phyloP scores from a whole-genome alignment of 1,140 invertebrate genomes.

The Drosophila pseudoobscura region DNA sequence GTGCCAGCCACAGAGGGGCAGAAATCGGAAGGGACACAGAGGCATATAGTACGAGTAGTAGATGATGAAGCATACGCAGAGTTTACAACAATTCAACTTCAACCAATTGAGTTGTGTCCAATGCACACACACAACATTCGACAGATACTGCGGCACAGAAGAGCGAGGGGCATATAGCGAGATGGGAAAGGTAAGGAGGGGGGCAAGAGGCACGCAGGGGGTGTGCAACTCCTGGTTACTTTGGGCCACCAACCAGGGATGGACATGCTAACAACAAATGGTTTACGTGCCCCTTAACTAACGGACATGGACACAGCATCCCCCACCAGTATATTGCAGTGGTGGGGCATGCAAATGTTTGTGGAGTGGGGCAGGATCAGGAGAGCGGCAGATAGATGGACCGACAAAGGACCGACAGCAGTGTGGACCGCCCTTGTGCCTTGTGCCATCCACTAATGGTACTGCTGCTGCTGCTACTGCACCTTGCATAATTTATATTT shows the following conservation, averaged over 20 bases:
- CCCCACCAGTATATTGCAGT: not conserved
- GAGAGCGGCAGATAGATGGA: no score
- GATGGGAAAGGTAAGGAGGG: conserved; percentile 2
- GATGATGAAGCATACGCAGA: not conserved
- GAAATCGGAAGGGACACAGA: conserved; percentile 7
- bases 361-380: not conserved
- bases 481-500: no score
- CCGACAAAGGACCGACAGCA: no score
- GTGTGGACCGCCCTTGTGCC: no score
- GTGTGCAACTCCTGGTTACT: no score
- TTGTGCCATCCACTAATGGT: no score
- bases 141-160: no score
- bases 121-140: conserved; percentile 41
- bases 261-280: conserved; percentile 69
- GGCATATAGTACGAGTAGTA: conserved; percentile 2
- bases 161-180: not conserved
- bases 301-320: conserved; percentile 19
- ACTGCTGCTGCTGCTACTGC: no score
- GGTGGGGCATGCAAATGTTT: not conserved
- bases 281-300: conserved; percentile 65
- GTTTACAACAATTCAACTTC: conserved; percentile 38
- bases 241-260: conserved; percentile 21
- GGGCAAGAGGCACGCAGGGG: no score
- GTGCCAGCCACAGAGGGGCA: not conserved
- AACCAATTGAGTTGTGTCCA: conserved; percentile 64